A percentile compares a stretch with the other conserved stretches of the same genome.
Evolutionary conservation across 1,140 invertebrate species (phyloP).

Genomic region (Doryteuthis pealeii): DNA sequence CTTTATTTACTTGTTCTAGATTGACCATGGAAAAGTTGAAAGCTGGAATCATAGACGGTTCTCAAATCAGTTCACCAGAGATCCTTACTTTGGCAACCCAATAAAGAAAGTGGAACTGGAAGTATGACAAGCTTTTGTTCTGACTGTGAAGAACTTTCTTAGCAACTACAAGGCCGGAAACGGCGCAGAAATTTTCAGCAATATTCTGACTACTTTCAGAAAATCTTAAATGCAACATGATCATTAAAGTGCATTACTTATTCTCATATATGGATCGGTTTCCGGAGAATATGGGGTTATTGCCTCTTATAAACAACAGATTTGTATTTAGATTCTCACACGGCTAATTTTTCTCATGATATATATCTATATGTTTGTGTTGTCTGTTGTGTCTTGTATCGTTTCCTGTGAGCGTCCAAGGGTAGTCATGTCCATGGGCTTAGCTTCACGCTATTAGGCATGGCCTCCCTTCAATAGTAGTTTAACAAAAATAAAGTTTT

Average conservation of each 20-base stretch:
- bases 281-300: neutral
- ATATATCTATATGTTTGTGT: too few relatives aligned
- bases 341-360: too few relatives aligned
- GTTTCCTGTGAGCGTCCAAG: too few relatives aligned
- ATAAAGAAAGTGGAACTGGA: neutral
- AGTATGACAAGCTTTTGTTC: neutral
- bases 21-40: constrained; percentile 23
- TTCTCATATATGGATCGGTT: neutral
- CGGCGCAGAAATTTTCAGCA: neutral
- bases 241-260: neutral
- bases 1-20: constrained; percentile 19
- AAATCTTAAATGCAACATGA: neutral
- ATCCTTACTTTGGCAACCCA: neutral
- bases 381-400: too few relatives aligned
- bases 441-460: too few relatives aligned
- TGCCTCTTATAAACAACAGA: too few relatives aligned
- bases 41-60: constrained; percentile 24
- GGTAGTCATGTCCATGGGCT: too few relatives aligned
- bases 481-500: too few relatives aligned
- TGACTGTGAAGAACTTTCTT: constrained; percentile 4
- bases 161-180: constrained; percentile 1
- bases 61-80: constrained; percentile 21
- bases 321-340: too few relatives aligned
- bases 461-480: too few relatives aligned
- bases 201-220: neutral